Base-by-base conservation (phyloP, 2,797 vertebrate genomes). In the Danio jaintianensis region DNA sequence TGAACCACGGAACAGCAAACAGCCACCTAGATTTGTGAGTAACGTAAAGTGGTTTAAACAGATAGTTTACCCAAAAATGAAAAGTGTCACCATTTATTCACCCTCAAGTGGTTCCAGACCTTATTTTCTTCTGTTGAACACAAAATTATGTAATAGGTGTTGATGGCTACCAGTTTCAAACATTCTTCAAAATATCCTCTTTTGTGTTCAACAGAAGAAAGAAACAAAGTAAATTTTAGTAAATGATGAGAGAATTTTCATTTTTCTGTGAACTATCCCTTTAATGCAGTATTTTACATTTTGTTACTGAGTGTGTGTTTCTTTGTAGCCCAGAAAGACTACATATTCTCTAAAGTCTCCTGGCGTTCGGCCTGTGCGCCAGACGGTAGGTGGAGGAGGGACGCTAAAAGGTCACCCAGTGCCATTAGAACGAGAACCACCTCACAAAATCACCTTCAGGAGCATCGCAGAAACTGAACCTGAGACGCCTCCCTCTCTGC, bases 401-500 rank as follows among this genome's bases (percentile, higher is more conserved):
- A 97, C 95, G 13, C 83, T 96, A 86, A 92, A 96, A 85, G 94
- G 96, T 76, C 97, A 98, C 82, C 97, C 97, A 0, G 93, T 95
- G 43, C 95, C 97, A 0, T 93, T 99, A 84, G 98, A 99, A 84
- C 94, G 96, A 90, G 98, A 99, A 70, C 97, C 96, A 0, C 96
- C 95, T 0, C 96, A 96, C 67, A 99, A 98, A 92, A 98, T 98
- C 87, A 98, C 97, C 70, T 99, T 98, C 91, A 96, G 97, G 45
- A 93, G 96, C 67, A 98, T 99, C 68, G 93, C 96, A 0, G 98
- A 99, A 92, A 92, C 95, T 0, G 98, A 99, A 81, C 93, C 93
- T 0, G 98, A 98, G 71, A 88, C 89, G 1, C 75, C 91, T 0
- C 88, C 74, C 58, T 94, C 93, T 0, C 91, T 97, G 15, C 98